Conservation (phyloP, 2,888 invertebrate genomes). For the Timema cristinae region DNA sequence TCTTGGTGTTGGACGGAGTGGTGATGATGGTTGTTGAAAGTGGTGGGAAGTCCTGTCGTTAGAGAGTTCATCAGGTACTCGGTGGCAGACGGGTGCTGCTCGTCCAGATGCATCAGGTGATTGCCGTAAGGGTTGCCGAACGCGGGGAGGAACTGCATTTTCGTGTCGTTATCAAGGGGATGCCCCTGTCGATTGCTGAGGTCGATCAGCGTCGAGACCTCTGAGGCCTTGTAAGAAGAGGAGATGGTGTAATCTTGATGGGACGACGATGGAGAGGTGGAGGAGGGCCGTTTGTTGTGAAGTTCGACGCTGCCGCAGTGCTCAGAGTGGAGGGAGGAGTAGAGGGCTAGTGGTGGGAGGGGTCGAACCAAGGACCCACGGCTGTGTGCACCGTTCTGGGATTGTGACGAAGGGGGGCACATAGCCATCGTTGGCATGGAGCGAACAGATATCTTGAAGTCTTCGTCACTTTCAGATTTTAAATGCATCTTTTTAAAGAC, state of each 20-base stretch:
- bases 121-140: neutral
- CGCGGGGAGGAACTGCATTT: neutral
- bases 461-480: too few relatives aligned
- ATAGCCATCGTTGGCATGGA: neutral
- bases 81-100: neutral
- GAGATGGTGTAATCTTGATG: neutral
- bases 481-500: too few relatives aligned
- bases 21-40: too few relatives aligned
- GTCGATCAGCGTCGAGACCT: conserved; percentile 3
- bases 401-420: neutral
- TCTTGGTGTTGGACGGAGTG: too few relatives aligned
- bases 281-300: neutral
- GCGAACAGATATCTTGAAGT: conserved; percentile 10
- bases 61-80: too few relatives aligned
- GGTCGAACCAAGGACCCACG: neutral
- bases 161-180: neutral
- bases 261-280: neutral
- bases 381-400: neutral
- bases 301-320: neutral
- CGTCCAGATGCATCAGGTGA: neutral
- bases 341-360: neutral
- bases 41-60: too few relatives aligned
- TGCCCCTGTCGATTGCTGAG: neutral
- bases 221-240: neutral
- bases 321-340: too few relatives aligned